phyloP scores from a whole-genome alignment of 1,140 invertebrate species.

The Bombyx mandarina region DNA sequence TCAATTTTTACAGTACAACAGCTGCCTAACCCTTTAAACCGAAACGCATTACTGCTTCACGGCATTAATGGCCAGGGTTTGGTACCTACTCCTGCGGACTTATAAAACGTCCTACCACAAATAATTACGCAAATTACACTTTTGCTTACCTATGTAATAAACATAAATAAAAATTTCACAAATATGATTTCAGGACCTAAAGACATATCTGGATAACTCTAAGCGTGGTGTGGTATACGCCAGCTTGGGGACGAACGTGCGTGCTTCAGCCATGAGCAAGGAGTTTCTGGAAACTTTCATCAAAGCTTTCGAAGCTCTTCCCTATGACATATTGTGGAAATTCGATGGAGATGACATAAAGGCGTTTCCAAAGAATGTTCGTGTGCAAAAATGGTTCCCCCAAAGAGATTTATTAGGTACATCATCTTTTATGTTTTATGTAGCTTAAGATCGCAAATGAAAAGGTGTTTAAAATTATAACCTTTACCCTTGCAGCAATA shows the following conservation, averaged over 20 bases:
- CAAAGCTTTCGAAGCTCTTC: conserved; percentile 44
- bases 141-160: too few relatives aligned
- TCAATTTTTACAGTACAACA: too few relatives aligned
- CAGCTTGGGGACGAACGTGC: conserved; percentile 40
- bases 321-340: conserved; percentile 58
- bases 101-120: too few relatives aligned
- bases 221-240: conserved; percentile 28
- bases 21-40: too few relatives aligned
- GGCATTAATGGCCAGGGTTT: too few relatives aligned
- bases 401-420: conserved; percentile 71
- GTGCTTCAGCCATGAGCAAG: conserved; percentile 7
- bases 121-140: too few relatives aligned
- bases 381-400: conserved; percentile 73
- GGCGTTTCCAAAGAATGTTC: conserved; percentile 60
- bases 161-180: neutral
- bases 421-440: too few relatives aligned
- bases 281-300: conserved; percentile 14
- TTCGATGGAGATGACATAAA: conserved; percentile 33
- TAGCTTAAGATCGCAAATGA: too few relatives aligned
- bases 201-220: conserved; percentile 23
- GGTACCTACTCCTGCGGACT: too few relatives aligned
- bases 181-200: conserved; percentile 17
- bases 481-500: too few relatives aligned
- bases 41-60: too few relatives aligned
- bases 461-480: too few relatives aligned